Percentiles rank a stretch among this genome's conserved stretches.
Conservation (phyloP, 1,140 invertebrate genomes). For the Dinoponera quadriceps region DNA sequence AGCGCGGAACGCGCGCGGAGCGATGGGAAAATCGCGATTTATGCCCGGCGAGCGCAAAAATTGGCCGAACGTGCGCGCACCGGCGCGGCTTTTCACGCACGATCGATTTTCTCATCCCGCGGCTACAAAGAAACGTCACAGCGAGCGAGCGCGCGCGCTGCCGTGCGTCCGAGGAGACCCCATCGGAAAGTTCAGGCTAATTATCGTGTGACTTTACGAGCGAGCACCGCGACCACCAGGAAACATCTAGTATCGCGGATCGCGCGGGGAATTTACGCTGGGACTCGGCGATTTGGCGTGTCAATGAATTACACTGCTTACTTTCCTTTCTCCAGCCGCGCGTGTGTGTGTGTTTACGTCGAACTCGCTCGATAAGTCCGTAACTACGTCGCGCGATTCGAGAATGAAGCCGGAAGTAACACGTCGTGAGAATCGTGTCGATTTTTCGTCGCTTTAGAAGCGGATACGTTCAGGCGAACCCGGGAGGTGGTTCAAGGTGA, state of each 20-base stretch:
- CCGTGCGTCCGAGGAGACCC: background rate
- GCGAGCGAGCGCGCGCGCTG: background rate
- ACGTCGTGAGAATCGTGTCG: no score
- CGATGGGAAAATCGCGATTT: conserved; percentile 53
- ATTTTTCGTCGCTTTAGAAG: no score
- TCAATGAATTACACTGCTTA: background rate
- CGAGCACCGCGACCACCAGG: background rate
- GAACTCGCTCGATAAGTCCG: background rate
- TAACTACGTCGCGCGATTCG: background rate
- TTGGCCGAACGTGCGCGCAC: conserved; percentile 20
- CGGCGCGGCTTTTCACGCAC: conserved; percentile 34
- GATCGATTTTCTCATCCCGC: conserved; percentile 47
- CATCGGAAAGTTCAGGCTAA: conserved; percentile 38
- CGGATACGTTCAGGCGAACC: no score
- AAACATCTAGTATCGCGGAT: background rate
- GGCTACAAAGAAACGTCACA: background rate
- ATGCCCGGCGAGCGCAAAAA: conserved; percentile 28
- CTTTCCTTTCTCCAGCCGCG: background rate
- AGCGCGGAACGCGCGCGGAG: conserved; percentile 23
- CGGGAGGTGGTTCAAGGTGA: no score
- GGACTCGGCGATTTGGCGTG: background rate
- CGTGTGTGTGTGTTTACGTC: background rate
- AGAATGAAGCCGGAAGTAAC: no score
- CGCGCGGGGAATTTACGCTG: background rate
- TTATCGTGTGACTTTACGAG: conserved; percentile 10